Evolutionary conservation across 2,113 vertebrate genomes (phyloP).

Genomic region (Lutjanus erythropterus): DNA sequence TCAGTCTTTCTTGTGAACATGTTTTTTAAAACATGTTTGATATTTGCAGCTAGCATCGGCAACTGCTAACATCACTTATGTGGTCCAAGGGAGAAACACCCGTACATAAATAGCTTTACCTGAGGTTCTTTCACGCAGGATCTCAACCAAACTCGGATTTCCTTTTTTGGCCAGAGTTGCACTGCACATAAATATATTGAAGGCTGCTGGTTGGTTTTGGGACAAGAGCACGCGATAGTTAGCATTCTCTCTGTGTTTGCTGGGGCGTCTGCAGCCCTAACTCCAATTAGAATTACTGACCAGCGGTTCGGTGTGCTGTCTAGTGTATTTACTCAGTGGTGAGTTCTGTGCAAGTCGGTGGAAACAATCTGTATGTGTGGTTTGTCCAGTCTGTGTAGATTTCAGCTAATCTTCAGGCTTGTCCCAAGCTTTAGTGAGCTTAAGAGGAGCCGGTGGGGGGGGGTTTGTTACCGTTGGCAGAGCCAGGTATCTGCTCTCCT

Average conservation of each 20-base stretch:
- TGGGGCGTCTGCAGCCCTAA: no score
- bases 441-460: background rate
- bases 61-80: background rate
- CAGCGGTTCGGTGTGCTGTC: background rate
- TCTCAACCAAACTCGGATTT: background rate
- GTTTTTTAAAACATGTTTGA: no score
- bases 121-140: background rate
- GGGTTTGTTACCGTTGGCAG: background rate
- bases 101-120: background rate
- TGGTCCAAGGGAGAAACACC: background rate
- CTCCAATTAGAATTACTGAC: background rate
- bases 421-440: constrained; percentile 13
- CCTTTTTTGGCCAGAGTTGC: background rate
- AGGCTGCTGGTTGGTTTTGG: background rate
- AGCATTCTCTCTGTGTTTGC: no score
- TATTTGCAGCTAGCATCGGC: no score
- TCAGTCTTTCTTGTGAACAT: background rate
- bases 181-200: background rate
- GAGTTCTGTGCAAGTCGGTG: background rate
- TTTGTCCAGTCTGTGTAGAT: background rate
- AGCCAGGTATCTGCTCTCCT: background rate
- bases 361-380: background rate
- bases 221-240: background rate
- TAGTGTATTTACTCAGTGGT: background rate
- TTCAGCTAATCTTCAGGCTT: background rate